Evolutionary conservation across 2,888 invertebrate species (phyloP), one percentile per base, ranked within the genome.

Genomic region (Drosophila cracens): DNA sequence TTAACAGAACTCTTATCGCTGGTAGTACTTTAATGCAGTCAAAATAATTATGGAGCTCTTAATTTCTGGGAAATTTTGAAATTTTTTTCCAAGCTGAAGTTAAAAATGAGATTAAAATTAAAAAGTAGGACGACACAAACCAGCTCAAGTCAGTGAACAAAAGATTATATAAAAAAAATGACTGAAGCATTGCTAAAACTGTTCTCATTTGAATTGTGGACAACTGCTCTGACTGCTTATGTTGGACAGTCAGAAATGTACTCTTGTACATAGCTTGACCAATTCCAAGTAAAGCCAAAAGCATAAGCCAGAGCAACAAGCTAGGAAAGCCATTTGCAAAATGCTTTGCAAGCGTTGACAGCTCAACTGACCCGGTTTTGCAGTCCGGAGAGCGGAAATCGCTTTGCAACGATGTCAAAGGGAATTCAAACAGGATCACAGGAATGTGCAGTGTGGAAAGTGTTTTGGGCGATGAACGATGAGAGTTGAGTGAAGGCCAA

Each of bases 261-360:
- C 34, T 18, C 40, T 21, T 21, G 21, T 21, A 21, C 21, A 21
- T 21, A 46, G 49, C 29, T 56, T 49, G 63, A 60, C 27, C 51
- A 51, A 4, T 36, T 53, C 18, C n/a, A 40, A 46, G 29, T 21
- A 36, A 27, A 13, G 4, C 13, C 11, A 29, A 46, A 51, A 25
- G 16, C 46, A 11, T 25, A 60, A 34, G 11, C 16, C 11, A 13
- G 33, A 61, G 16, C 16, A 8, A 46, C 16, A 25, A 46, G 46
- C 46, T 16, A 8, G 25, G 7, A 66, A 59, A 46, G 54, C 60
- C 48, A 75, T 70, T 74, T 64, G 60, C 70, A 31, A 70, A 74
- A 64, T 70, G 70, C 60, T 52, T 58, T 58, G 48, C 27, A 46
- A 25, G 21, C 49, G 48, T 43, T 38, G 60, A 38, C 48, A 13